These are phyloP conservation scores for Umimayanthus chanpuru DNA, from an alignment of 92 coral and sea anemone genomes.

Conservation along the genomic window DNA sequence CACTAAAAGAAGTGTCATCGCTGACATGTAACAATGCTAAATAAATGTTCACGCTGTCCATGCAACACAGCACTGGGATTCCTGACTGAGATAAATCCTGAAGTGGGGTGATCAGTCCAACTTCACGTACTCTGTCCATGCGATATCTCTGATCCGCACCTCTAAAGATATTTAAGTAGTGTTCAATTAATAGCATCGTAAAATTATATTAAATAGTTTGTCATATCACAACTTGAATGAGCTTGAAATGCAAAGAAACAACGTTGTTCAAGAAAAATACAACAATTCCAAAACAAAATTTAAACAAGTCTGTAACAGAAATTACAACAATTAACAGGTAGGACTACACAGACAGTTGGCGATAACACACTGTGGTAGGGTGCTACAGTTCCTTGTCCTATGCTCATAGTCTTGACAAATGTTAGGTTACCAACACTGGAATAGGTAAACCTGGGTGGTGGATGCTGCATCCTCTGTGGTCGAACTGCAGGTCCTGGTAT, in stretches of 20 bases:
- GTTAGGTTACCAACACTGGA: conserved; percentile 16
- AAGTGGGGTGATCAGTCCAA: conserved; percentile 4
- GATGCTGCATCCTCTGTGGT: conserved; percentile 12
- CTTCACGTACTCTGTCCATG: conserved; percentile 2
- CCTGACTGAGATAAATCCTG: neutral
- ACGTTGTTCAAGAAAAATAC: no score
- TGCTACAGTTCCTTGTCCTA: conserved; percentile 6
- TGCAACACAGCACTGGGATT: neutral
- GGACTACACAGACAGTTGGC: neutral
- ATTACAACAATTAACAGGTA: no score
- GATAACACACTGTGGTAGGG: neutral
- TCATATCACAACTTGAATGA: no score
- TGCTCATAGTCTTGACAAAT: conserved; percentile 16
- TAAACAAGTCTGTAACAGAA: no score
- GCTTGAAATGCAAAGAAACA: no score
- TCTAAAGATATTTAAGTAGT: conserved; percentile 13
- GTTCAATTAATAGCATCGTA: neutral
- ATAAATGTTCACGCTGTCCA: neutral
- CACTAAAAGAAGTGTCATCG: conserved; percentile 4
- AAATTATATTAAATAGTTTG: conserved; percentile 2
- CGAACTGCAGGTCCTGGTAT: neutral
- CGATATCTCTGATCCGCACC: conserved; percentile 24
- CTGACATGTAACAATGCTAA: conserved; percentile 3
- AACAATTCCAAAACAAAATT: no score
- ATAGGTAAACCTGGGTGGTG: conserved; percentile 32